A percentile compares a stretch with the other conserved stretches of the same genome.
phyloP scores from a whole-genome alignment of 2,113 vertebrate species.

The Acanthisitta chloris region DNA sequence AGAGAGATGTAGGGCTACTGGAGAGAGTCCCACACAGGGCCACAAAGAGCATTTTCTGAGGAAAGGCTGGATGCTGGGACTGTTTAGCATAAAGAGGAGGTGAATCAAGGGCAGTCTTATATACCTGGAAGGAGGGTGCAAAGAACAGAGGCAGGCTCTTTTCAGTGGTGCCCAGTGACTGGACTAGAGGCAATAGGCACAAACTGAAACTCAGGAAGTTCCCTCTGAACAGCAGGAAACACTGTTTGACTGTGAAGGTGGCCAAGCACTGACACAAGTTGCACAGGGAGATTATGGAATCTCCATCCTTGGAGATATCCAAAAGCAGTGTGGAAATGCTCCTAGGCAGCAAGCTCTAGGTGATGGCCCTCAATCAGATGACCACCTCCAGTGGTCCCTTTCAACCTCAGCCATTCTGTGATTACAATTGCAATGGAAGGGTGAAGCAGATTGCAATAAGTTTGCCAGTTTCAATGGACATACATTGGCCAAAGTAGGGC shows the following conservation, averaged over 20 bases:
- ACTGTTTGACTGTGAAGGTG: not conserved
- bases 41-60: not conserved
- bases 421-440: not conserved
- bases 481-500: not conserved
- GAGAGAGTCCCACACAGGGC: not conserved
- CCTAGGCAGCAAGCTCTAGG: not conserved
- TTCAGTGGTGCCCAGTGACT: not conserved
- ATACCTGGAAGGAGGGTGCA: not conserved
- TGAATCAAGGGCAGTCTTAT: rapidly evolving
- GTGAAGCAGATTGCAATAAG: not conserved
- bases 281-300: not conserved
- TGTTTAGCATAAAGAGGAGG: not conserved
- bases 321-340: not conserved
- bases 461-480: not conserved
- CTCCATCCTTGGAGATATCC: not conserved
- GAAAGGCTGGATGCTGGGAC: not conserved
- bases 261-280: not conserved
- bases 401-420: not conserved
- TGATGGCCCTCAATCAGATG: not conserved
- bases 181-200: not conserved
- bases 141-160: not conserved
- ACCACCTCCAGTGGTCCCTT: not conserved
- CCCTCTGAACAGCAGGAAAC: not conserved
- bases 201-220: not conserved
- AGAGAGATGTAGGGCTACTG: not conserved